Base-by-base conservation (phyloP, 2,888 invertebrate species). In the Lepidocyrtoides sp. region DNA sequence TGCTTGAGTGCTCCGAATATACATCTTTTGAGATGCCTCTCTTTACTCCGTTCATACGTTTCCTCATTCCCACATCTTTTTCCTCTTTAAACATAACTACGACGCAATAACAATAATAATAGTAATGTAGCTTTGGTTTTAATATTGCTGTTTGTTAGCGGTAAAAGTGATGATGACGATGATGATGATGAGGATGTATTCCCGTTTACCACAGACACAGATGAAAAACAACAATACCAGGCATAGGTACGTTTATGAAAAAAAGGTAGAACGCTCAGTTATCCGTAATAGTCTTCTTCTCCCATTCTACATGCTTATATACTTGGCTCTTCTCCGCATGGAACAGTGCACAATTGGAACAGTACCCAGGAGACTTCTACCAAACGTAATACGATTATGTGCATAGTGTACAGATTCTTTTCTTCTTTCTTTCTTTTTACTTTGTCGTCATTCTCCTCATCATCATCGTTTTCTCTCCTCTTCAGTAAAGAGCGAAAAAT, bases 301-400 rank as follows among this genome's bases (percentile, higher is more conserved):
- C 32, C 72, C 26, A 86, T 5, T 57, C 14, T 83, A 60, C 72
- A 26, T 51, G 29, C 63, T 63, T 44, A 82, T 60, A 41, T 26
- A 60, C 69, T 17, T 29, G 36, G 36, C 69, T 69, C 36, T 48
- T 44, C 57, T 60, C 81, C 48, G 32, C 82, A 91, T 91, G 91
- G 91, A 91, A 91, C 86, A 77, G 36, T 82, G 91, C 86, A 87
- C 91, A 91, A 91, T 69, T 91, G 86, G 91, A 87, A 91, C 91
- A 91, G 91, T 79, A 85, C 91, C 91, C 91, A 51, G 57, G 51
- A 81, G 91, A 91, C 44, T 86, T 82, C 66, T 69, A 75, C 36
- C 79, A 75, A 91, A 85, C 66, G 85, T 91, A 91, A 91, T 91
- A 86, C 91, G 91, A 91, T 91, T 91, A 91, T 85, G 91, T 87